Evolutionary conservation across 2,113 vertebrate species (phyloP).

Genomic region (Odobenus rosmarus): DNA sequence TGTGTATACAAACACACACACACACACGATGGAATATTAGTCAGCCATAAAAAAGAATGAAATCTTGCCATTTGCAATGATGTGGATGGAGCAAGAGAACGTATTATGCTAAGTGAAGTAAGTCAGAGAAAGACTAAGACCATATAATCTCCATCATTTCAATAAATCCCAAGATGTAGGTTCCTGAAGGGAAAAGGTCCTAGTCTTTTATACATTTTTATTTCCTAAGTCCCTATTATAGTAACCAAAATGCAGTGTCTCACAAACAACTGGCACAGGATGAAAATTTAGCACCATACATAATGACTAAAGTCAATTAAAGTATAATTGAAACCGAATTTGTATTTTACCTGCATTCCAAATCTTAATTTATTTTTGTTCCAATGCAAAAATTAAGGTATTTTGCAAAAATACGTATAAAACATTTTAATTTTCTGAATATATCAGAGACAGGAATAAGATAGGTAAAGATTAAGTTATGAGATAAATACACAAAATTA

Average conservation of each 20-base stretch:
- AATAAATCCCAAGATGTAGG: slow-evolving; percentile 1
- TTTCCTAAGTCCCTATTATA: not conserved
- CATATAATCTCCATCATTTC: not conserved
- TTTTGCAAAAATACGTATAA: slow-evolving; percentile 24
- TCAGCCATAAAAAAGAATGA: not conserved
- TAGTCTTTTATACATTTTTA: not conserved
- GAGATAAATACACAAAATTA: slow-evolving; percentile 3
- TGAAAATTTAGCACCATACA: slow-evolving; percentile 41
- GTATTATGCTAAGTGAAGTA: not conserved
- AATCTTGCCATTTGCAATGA: not conserved
- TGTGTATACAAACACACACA: not conserved
- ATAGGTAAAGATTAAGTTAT: not conserved
- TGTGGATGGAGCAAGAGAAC: not conserved
- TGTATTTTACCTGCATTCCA: not conserved
- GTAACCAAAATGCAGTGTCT: not conserved
- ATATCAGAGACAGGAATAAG: not conserved
- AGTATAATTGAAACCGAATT: slow-evolving; percentile 31
- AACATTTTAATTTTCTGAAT: not conserved
- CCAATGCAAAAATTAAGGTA: not conserved
- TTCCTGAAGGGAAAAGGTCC: not conserved
- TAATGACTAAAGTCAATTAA: slow-evolving; percentile 1
- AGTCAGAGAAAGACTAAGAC: not conserved
- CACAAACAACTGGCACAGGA: not conserved
- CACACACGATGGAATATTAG: not conserved
- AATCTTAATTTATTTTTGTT: slow-evolving; percentile 30